A percentile compares a stretch with the other conserved stretches of the same genome.
Evolutionary conservation across 1,140 invertebrate species (phyloP).

Genomic region (Nasonia vitripennis): DNA sequence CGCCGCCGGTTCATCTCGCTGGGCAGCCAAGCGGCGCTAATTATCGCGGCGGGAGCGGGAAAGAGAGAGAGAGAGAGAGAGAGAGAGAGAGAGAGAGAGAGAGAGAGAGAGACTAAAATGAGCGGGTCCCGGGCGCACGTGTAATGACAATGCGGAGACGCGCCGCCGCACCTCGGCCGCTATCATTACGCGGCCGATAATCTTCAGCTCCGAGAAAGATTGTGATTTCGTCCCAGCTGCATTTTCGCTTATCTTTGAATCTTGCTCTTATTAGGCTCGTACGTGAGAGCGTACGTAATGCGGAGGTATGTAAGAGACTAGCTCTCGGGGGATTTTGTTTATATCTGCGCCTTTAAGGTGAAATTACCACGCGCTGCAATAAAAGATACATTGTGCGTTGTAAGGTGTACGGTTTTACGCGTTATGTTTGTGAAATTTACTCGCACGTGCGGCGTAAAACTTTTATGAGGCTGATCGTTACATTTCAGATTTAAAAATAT

Average conservation of each 20-base stretch:
- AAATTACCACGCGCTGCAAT: slow-evolving; percentile 15
- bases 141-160: slow-evolving; percentile 41
- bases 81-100: no score
- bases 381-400: not conserved
- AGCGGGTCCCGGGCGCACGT: slow-evolving; percentile 10
- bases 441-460: not conserved
- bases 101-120: slow-evolving; percentile 36
- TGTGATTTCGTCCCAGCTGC: slow-evolving; percentile 17
- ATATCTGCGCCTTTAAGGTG: not conserved
- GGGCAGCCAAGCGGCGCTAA: slow-evolving; percentile 26
- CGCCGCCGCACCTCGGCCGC: slow-evolving; percentile 21
- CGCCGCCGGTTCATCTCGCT: not conserved
- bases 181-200: slow-evolving; percentile 46
- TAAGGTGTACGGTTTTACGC: slow-evolving; percentile 1
- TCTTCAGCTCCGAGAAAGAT: slow-evolving; percentile 43
- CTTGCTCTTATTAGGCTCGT: slow-evolving; percentile 8
- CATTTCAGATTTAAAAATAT: no score
- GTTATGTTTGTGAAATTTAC: not conserved
- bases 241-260: slow-evolving; percentile 2
- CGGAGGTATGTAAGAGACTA: not conserved
- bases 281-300: not conserved
- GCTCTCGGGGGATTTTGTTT: not conserved
- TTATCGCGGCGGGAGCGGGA: slow-evolving; percentile 8
- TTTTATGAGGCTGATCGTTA: not conserved
- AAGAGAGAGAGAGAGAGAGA: not conserved